Evolutionary conservation across 2,113 vertebrate species (phyloP), one percentile per base, ranked within the genome.

Genomic region (Tupaia tana): DNA sequence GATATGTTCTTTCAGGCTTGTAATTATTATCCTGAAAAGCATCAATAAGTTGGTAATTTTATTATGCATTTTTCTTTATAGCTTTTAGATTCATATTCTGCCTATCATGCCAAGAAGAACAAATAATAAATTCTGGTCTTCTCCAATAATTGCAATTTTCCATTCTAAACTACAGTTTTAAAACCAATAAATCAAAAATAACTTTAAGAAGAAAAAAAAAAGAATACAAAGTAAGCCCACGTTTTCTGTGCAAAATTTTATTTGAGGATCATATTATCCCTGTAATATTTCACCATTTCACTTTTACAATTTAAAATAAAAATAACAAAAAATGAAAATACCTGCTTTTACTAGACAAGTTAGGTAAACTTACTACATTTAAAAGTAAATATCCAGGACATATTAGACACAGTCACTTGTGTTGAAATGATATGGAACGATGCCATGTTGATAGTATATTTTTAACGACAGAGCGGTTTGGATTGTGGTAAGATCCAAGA

Each of bases 1-100:
- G 15, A 29, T 93, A 29, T 93, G 29, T 64, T 77, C 73, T 95
- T 81, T 79, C 69, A 59, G 69, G n/a, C 18, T 90, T 95, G 13
- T 77, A 87, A 97, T 88, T 85, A 90, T 93, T 77, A 77, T 22
- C 67, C 81, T 95, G 54, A 83, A 88, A 80, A 90, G 29, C 88
- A 87, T 83, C 11, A 70, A 14, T 86, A 89, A 52, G 7, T 78
- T 79, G 31, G 56, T 91, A 96, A 93, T 93, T 96, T 95, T 93
- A 97, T 93, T 91, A 82, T 74, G 25, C 31, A 77, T 80, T 93
- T 85, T 85, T 74, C 34, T 88, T 92, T 84, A 88, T 67, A 43
- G 3, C 11, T 58, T 78, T 75, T 63, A 94, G 31, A 69, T 81
- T 88, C 1, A 77, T 66, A 89, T 91, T 94, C 66, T 84, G 25